phyloP scores from a whole-genome alignment of 2,888 invertebrate genomes.

The Chrysolina oricalcia region DNA sequence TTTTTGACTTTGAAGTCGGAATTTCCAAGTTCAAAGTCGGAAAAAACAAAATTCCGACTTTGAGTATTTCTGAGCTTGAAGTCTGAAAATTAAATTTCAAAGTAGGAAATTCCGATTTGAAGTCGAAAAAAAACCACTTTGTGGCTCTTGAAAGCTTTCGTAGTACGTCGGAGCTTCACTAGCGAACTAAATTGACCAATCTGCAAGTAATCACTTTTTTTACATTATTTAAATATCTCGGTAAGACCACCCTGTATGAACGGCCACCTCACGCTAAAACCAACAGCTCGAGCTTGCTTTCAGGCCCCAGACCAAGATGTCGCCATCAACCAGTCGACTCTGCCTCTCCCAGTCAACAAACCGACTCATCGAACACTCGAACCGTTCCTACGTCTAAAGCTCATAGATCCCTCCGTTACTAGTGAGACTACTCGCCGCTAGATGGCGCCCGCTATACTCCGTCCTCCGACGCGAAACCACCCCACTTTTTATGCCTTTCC shows the following conservation, averaged over 20 bases:
- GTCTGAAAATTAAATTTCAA: no score
- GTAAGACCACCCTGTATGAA: constrained; percentile 39
- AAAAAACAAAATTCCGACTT: no score
- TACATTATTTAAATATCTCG: constrained; percentile 8
- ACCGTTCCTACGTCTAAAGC: constrained; percentile 22
- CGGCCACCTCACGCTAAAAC: neutral
- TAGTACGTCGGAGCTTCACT: no score
- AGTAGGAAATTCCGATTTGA: no score
- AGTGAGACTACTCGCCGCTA: constrained; percentile 45
- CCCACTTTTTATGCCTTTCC: constrained; percentile 53
- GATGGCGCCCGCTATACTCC: constrained; percentile 51
- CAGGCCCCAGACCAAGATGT: neutral
- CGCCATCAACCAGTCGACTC: constrained; percentile 30
- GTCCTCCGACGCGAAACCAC: constrained; percentile 46
- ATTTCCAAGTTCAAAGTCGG: no score
- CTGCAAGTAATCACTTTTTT: neutral
- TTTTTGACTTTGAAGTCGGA: no score
- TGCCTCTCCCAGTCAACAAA: constrained; percentile 6
- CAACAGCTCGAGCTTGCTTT: neutral
- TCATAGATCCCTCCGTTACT: neutral
- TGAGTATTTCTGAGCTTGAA: no score
- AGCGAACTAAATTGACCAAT: neutral
- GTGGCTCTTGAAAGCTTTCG: no score
- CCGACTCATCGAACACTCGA: constrained; percentile 6
- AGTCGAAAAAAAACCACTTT: no score